Evolutionary conservation across 2,797 vertebrate species (phyloP), one percentile per base, ranked within the genome.

Genomic region (Decapterus maruadsi): DNA sequence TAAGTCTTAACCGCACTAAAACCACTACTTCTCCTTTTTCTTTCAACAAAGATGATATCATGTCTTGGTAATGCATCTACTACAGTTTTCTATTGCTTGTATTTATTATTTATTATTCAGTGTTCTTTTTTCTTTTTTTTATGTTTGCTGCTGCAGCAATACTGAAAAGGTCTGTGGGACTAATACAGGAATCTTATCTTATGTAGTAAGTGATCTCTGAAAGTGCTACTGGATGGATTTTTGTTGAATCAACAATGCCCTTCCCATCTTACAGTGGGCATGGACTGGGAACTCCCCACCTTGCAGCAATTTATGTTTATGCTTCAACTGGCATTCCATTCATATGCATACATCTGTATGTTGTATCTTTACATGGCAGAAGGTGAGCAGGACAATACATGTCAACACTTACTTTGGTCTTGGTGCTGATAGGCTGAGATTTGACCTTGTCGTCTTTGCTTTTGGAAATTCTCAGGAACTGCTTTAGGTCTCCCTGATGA

Each of bases 401-500:
- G n/a, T 45, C 17, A 42, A 67, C 60, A 70, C 88, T 96, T 90
- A 98, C 97, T 97, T 99, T 99, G 80, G 98, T 97, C 90, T 98
- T 98, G 83, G 96, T 97, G 93, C 95, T 97, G 89, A 99, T 95
- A 0, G 97, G 95, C 81, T 98, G 97, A 0, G 96, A 90, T 90
- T 99, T 99, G 84, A 96, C 76, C 66, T 98, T 97, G 85, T 99
- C 98, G 55, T 99, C 97, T 93, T 97, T 98, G 94, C 93, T 97
- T 91, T 96, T 98, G 80, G 97, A 97, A 92, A 99, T 99, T 85
- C 96, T 96, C 85, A 99, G 94, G 90, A 97, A 99, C 93, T 99
- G 98, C 81, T 99, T 99, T 69, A 99, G 93, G 74, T 99, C 98
- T 66, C 98, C 98, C 98, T 99, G 82, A 11, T 19, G 8, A 77